Conservation (phyloP, 2,113 vertebrate genomes). For the Grammomys surdaster region DNA sequence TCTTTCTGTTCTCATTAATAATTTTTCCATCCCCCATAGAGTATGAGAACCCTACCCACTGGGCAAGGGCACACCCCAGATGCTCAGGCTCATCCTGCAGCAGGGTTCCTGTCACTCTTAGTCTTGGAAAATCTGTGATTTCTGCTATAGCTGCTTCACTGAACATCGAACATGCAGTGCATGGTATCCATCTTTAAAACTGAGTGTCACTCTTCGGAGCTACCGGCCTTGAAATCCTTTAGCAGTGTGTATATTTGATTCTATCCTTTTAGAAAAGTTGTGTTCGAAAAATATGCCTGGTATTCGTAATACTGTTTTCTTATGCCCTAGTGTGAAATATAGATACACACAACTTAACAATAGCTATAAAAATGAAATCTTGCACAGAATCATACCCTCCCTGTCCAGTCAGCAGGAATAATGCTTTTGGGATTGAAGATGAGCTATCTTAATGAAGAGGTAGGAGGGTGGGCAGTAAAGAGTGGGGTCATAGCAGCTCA, state of each 20-base stretch:
- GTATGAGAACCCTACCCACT: background rate
- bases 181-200: conserved; percentile 19
- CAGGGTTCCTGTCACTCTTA: background rate
- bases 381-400: conserved; percentile 40
- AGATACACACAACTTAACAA: conserved; percentile 46
- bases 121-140: background rate
- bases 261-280: background rate
- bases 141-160: background rate
- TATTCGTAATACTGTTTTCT: background rate
- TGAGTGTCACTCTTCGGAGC: background rate
- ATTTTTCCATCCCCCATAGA: background rate
- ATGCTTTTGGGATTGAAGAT: conserved; percentile 67
- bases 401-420: conserved; percentile 72
- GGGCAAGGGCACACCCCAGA: background rate
- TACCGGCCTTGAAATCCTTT: background rate
- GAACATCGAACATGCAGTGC: background rate
- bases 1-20: background rate
- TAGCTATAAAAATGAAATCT: conserved; percentile 76
- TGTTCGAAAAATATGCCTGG: conserved; percentile 21
- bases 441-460: conserved; percentile 64
- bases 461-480: background rate
- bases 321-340: conserved; percentile 35
- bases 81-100: background rate
- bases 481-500: conserved; percentile 6
- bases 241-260: background rate